Base-by-base conservation (phyloP, 2,113 vertebrate genomes). In the Propithecus coquereli region DNA sequence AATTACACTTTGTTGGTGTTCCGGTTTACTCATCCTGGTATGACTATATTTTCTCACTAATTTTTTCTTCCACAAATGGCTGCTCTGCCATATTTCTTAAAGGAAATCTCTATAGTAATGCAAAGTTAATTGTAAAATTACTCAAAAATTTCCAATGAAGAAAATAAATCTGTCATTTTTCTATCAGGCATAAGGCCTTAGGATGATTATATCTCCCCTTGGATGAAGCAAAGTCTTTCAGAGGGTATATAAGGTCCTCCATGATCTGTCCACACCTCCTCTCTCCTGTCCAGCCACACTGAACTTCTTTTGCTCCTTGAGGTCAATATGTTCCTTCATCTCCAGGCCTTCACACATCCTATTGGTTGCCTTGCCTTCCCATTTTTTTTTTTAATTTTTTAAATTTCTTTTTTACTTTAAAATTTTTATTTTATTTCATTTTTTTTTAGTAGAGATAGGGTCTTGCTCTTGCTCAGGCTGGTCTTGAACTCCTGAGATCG, bases 41-140 rank as follows among this genome's bases (percentile, higher is more conserved):
- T 59, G 25, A 80, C 80, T 74, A 23, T 34, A 91, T 91, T 91
- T 88, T 88, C 30, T 90, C 61, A 84, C 6, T 82, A 11, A 40
- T 59, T 80, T 80, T 81, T 92, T 74, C 50, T 73, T 70, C 27
- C 61, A 73, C 65, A 81, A 71, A 84, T 73, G 20, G 70, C 9
- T 20, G 1, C 40, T 70, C 40, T 5, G 22, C 17, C 59, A 74
- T 43, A 63, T 68, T 85, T 74, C 77, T 97, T 91, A 27, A 91
- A 90, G 43, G 52, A 5, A 89, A 81, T 70, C 9, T 88, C 47
- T 91, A 68, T 22, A 37, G 6, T 54, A 88, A 76, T 63, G 43
- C n/a, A 81, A 76, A 84, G 54, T 76, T 25, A 94, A 74, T n/a
- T 88, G 13, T 83, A 94, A 91, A 83, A 79, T 63, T 40, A 61